Evolutionary conservation across 2,888 invertebrate genomes (phyloP).

Genomic region (Branchipolynoe longqiensis): DNA sequence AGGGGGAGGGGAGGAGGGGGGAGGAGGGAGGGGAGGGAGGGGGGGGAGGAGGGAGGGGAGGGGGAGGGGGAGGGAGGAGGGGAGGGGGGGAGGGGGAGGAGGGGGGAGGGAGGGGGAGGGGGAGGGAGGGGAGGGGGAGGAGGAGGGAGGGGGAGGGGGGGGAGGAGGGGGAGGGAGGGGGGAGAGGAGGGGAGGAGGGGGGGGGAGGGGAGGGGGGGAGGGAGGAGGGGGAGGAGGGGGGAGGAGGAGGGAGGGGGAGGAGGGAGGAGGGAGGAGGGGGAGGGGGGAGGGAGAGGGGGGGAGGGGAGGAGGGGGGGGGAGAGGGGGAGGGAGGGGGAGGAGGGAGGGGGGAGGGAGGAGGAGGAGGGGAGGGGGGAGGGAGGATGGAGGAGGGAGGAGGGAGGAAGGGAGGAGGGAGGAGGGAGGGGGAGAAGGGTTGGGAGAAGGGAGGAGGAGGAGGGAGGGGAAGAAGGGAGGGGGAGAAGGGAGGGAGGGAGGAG

Average conservation of each 20-base stretch:
- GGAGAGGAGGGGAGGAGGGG: background rate
- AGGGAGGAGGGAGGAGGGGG: background rate
- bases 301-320: background rate
- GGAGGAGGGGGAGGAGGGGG: background rate
- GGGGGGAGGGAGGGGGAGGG: background rate
- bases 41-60: background rate
- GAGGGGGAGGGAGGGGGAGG: background rate
- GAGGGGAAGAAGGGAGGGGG: background rate
- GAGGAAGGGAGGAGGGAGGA: background rate
- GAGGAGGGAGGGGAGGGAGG: background rate
- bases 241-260: background rate
- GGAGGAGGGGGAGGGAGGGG: background rate
- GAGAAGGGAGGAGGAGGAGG: background rate
- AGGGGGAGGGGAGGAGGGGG: constrained; percentile 12
- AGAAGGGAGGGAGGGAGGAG: background rate
- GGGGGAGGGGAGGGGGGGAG: background rate
- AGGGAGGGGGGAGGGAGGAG: background rate
- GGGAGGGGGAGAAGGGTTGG: background rate
- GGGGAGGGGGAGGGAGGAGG: background rate
- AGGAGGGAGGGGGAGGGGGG: background rate
- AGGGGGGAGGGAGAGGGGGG: background rate
- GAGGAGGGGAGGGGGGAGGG: background rate
- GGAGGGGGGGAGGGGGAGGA: background rate
- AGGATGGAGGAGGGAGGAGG: background rate
- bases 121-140: background rate